Conservation (phyloP, 1,140 invertebrate genomes). For the Trichogramma pretiosum region DNA sequence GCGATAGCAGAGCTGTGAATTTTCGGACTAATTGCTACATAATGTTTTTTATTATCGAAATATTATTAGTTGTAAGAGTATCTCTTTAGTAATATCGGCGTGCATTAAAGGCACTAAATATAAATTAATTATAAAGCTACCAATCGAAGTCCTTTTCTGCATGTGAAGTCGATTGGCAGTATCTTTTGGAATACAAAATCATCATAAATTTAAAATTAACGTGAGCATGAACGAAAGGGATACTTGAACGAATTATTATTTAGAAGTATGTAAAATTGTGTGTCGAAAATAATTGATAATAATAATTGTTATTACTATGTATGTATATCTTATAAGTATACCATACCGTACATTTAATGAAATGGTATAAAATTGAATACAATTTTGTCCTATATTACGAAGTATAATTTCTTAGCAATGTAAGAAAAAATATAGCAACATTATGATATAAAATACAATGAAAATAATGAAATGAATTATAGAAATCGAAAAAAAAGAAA, state of each 20-base stretch:
- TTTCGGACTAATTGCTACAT: constrained; percentile 16
- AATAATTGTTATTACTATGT: constrained; percentile 18
- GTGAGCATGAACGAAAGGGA: too few species aligned
- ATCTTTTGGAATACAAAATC: neutral
- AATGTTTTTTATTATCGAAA: constrained; percentile 20
- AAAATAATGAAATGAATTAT: constrained; percentile 16
- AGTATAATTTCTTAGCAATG: too few species aligned
- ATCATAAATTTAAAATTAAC: neutral
- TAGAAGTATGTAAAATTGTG: constrained; percentile 15
- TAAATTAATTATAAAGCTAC: constrained; percentile 10
- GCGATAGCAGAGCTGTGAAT: constrained; percentile 43
- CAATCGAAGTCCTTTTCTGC: constrained; percentile 12
- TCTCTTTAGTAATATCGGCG: constrained; percentile 18
- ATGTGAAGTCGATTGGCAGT: constrained; percentile 10
- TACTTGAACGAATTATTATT: constrained; percentile 2
- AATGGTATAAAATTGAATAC: constrained; percentile 9
- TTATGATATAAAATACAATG: constrained; percentile 20
- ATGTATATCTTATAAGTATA: too few species aligned
- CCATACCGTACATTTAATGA: constrained; percentile 15
- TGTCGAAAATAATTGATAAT: constrained; percentile 16
- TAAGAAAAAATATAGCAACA: too few species aligned
- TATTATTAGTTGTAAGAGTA: constrained; percentile 5
- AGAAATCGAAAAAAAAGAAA: constrained; percentile 6
- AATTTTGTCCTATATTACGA: constrained; percentile 14
- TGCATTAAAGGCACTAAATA: constrained; percentile 17